A percentile compares a stretch with the other conserved stretches of the same genome.
Evolutionary conservation across 2,113 vertebrate species (phyloP).

Genomic region (Labrus mixtus): DNA sequence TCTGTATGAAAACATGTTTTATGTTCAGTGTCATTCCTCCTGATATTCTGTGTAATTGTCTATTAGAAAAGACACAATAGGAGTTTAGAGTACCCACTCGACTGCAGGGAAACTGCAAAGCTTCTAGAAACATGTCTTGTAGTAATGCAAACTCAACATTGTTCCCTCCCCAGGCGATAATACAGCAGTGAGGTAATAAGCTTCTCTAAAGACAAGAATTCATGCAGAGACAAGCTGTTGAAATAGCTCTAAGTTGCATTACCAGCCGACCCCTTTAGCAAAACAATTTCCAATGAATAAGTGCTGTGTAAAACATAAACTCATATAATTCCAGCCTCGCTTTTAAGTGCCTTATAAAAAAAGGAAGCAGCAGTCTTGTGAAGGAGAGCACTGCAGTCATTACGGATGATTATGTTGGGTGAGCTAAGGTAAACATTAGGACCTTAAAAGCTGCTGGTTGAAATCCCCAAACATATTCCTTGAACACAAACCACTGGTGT

Average conservation of each 20-base stretch:
- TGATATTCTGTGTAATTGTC: slow-evolving; percentile 38
- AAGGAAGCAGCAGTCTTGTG: slow-evolving; percentile 13
- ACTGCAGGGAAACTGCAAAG: slow-evolving; percentile 45
- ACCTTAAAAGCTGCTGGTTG: slow-evolving; percentile 46
- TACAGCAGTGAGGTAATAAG: slow-evolving; percentile 73
- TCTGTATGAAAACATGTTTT: slow-evolving; percentile 30
- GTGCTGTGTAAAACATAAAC: slow-evolving; percentile 64
- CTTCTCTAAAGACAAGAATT: slow-evolving; percentile 66
- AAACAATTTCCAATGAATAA: slow-evolving; percentile 70
- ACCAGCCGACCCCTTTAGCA: slow-evolving; percentile 52
- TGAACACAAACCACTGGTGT: slow-evolving; percentile 29
- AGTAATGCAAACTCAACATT: slow-evolving; percentile 64
- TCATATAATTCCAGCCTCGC: slow-evolving; percentile 46
- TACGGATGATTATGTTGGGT: slow-evolving; percentile 40
- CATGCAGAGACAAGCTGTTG: slow-evolving; percentile 73
- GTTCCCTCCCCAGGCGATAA: slow-evolving; percentile 59
- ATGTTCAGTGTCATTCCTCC: slow-evolving; percentile 21
- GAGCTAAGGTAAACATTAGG: slow-evolving; percentile 18
- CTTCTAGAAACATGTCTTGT: slow-evolving; percentile 42
- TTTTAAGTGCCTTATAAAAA: slow-evolving; percentile 41
- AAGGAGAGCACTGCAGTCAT: slow-evolving; percentile 28
- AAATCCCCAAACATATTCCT: slow-evolving; percentile 41
- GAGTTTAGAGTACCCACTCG: slow-evolving; percentile 55
- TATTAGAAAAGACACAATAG: slow-evolving; percentile 47
- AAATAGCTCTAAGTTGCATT: slow-evolving; percentile 65